A percentile compares a stretch with the other conserved stretches of the same genome.
phyloP scores from a whole-genome alignment of 2,888 invertebrate species.

The Ochropacha duplaris region DNA sequence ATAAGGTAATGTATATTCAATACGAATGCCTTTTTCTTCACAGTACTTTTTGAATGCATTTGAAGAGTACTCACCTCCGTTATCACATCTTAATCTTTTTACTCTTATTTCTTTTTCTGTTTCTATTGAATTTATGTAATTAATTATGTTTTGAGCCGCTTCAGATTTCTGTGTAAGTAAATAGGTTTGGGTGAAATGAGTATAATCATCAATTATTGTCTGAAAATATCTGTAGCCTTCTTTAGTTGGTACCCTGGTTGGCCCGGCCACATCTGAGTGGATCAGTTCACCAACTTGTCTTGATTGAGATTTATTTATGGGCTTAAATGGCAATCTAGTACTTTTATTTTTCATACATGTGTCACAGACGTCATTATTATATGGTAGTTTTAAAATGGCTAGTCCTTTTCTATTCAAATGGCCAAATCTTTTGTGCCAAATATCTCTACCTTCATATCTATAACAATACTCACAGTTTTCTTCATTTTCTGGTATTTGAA shows the following conservation, averaged over 20 bases:
- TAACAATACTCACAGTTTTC: no score
- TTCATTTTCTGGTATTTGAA: no score
- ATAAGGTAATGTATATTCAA: background rate
- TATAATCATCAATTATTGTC: conserved; percentile 4
- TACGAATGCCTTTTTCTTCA: background rate
- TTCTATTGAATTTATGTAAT: conserved; percentile 18
- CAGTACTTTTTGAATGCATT: background rate
- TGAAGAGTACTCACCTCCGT: conserved; percentile 14
- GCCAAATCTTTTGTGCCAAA: no score
- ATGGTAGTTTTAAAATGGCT: no score
- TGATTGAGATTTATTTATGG: no score
- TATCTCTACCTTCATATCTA: no score
- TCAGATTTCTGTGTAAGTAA: conserved; percentile 20
- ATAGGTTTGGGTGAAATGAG: conserved; percentile 17
- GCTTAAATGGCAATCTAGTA: no score
- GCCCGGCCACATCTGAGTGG: conserved; percentile 23
- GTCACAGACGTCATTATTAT: no score
- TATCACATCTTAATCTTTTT: conserved; percentile 18
- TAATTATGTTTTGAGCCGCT: conserved; percentile 19
- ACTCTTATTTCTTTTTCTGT: conserved; percentile 14
- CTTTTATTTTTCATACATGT: no score
- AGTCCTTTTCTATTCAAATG: no score
- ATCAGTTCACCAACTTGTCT: conserved; percentile 15
- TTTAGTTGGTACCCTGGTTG: conserved; percentile 10
- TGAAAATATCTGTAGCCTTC: conserved; percentile 17